These are phyloP conservation scores for Toxotes lorentzi DNA, from an alignment of 2,797 vertebrate species.

Conservation along the genomic window DNA sequence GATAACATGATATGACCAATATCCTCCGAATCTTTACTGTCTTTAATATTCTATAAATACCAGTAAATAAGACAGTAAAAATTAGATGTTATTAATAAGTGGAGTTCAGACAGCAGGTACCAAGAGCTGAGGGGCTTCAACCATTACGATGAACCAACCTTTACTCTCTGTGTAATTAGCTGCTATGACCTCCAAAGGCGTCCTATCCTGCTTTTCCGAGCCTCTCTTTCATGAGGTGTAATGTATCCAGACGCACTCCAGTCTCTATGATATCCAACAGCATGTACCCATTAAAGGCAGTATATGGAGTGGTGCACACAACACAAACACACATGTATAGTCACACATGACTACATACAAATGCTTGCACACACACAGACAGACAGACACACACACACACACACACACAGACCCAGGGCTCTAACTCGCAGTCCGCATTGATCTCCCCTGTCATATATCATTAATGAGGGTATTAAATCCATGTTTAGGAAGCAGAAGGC, in stretches of 20 bases:
- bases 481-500: slow-evolving; percentile 96
- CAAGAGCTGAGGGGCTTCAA: background rate
- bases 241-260: slow-evolving; percentile 89
- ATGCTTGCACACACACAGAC: slow-evolving; percentile 4
- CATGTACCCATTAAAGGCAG: slow-evolving; percentile 93
- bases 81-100: background rate
- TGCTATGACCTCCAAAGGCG: slow-evolving; percentile 52
- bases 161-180: slow-evolving; percentile 29
- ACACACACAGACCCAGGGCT: slow-evolving; percentile 78
- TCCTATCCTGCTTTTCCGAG: slow-evolving; percentile 58
- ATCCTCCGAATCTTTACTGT: background rate
- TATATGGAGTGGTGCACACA: slow-evolving; percentile 67
- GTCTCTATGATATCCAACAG: slow-evolving; percentile 94
- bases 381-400: slow-evolving; percentile 38
- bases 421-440: slow-evolving; percentile 92
- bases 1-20: background rate
- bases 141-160: slow-evolving; percentile 11
- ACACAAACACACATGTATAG: slow-evolving; percentile 38
- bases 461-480: slow-evolving; percentile 99
- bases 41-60: background rate
- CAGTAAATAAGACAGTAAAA: background rate
- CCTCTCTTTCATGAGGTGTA: slow-evolving; percentile 74
- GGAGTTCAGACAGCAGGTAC: background rate
- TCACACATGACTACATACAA: background rate
- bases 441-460: slow-evolving; percentile 99